phyloP scores from a whole-genome alignment of 2,113 vertebrate genomes.

The Spilogale gracilis region DNA sequence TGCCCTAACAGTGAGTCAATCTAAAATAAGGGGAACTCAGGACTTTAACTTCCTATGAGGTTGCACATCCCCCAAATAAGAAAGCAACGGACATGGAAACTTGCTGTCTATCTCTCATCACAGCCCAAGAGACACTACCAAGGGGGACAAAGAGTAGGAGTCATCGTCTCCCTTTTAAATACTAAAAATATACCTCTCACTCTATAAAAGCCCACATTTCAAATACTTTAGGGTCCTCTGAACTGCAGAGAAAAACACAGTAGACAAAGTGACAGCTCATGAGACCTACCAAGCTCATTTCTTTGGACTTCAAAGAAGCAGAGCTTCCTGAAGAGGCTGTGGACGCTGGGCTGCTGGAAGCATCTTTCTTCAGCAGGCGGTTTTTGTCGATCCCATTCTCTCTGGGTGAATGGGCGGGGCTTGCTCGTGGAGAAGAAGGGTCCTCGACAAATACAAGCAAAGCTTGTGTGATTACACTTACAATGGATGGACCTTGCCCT shows the following conservation, averaged over 20 bases:
- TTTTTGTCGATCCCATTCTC: conserved; percentile 93
- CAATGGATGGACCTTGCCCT: neutral
- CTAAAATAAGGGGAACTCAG: neutral
- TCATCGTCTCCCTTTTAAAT: neutral
- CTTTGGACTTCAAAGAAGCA: conserved; percentile 93
- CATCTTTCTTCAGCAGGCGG: conserved; percentile 92
- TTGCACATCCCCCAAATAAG: neutral
- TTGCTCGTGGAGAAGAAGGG: conserved; percentile 91
- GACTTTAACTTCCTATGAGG: neutral
- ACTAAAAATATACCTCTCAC: neutral
- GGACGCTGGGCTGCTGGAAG: conserved; percentile 92
- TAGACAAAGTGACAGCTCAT: neutral
- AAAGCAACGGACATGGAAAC: neutral
- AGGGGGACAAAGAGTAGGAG: neutral
- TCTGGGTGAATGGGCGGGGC: conserved; percentile 91
- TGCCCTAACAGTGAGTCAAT: rapidly evolving
- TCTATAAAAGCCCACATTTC: neutral
- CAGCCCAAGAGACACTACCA: neutral
- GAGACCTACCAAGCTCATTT: conserved; percentile 90
- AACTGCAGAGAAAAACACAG: neutral
- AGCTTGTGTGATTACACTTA: conserved; percentile 24
- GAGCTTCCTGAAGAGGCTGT: conserved; percentile 93
- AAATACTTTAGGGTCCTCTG: neutral
- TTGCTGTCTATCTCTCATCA: neutral
- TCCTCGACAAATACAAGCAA: conserved; percentile 85